phyloP scores from a whole-genome alignment of 2,888 invertebrate species.

The Agrilus biguttatus region DNA sequence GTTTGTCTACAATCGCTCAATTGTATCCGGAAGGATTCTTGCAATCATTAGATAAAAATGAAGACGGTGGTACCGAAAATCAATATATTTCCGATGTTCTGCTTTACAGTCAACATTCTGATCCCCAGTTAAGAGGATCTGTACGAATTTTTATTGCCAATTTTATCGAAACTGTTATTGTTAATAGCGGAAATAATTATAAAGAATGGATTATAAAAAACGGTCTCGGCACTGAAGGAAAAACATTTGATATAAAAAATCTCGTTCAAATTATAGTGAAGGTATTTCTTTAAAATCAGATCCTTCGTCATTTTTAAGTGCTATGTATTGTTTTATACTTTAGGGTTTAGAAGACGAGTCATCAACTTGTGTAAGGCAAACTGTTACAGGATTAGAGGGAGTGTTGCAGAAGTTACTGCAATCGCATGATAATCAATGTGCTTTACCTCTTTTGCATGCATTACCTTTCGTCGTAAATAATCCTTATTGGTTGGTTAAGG shows the following conservation, averaged over 20 bases:
- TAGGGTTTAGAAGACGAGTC: conserved; percentile 62
- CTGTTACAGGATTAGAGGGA: conserved; percentile 44
- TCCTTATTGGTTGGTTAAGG: conserved; percentile 76
- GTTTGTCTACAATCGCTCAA: conserved; percentile 59
- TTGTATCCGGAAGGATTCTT: conserved; percentile 62
- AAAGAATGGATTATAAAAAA: conserved; percentile 27
- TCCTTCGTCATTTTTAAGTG: not conserved
- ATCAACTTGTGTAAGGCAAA: conserved; percentile 59
- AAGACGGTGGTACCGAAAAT: conserved; percentile 13
- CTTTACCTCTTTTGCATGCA: conserved; percentile 43
- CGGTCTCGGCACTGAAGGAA: conserved; percentile 18
- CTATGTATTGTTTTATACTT: conserved; percentile 15
- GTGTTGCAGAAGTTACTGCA: conserved; percentile 45
- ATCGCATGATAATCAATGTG: conserved; percentile 42
- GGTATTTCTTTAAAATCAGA: conserved; percentile 25
- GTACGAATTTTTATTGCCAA: conserved; percentile 51
- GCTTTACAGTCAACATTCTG: conserved; percentile 53
- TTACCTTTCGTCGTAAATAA: conserved; percentile 52
- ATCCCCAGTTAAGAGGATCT: conserved; percentile 70
- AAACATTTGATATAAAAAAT: conserved; percentile 32
- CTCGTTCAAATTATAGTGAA: conserved; percentile 39
- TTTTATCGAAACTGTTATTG: conserved; percentile 47
- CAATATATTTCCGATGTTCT: conserved; percentile 60
- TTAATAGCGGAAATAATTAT: conserved; percentile 41
- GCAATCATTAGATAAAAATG: conserved; percentile 44